These are phyloP conservation scores for Alviniconcha strummeri DNA, from an alignment of 2,888 invertebrate genomes.

Conservation along the genomic window DNA sequence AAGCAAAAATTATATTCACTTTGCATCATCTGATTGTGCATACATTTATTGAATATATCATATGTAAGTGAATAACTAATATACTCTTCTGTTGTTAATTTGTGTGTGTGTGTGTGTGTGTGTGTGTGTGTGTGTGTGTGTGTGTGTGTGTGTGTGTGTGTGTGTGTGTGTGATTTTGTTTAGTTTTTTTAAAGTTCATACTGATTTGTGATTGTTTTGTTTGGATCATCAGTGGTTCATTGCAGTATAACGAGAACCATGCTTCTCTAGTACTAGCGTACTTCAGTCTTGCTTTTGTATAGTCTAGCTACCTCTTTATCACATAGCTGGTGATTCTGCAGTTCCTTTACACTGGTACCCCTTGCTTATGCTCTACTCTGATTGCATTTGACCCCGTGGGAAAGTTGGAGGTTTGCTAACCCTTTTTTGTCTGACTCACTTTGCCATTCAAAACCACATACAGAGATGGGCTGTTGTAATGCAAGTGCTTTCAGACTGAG, in stretches of 20 bases:
- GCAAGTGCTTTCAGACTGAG: neutral
- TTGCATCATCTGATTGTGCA: too few relatives aligned
- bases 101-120: neutral
- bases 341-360: too few relatives aligned
- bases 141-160: slow-evolving; percentile 16
- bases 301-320: too few relatives aligned
- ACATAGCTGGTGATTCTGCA: too few relatives aligned
- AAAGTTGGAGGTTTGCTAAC: neutral
- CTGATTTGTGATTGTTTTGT: too few relatives aligned
- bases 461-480: neutral
- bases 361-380: too few relatives aligned
- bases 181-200: neutral
- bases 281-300: too few relatives aligned
- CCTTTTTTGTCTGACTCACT: neutral
- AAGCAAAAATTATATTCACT: too few relatives aligned
- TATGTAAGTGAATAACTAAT: neutral
- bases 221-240: too few relatives aligned
- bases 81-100: neutral
- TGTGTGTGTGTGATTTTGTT: neutral
- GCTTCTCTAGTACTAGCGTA: too few relatives aligned
- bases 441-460: neutral
- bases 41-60: neutral
- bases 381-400: neutral
- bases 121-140: neutral
- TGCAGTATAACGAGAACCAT: too few relatives aligned